Conservation (phyloP, 2,888 invertebrate species). For the Pollenia amentaria region DNA sequence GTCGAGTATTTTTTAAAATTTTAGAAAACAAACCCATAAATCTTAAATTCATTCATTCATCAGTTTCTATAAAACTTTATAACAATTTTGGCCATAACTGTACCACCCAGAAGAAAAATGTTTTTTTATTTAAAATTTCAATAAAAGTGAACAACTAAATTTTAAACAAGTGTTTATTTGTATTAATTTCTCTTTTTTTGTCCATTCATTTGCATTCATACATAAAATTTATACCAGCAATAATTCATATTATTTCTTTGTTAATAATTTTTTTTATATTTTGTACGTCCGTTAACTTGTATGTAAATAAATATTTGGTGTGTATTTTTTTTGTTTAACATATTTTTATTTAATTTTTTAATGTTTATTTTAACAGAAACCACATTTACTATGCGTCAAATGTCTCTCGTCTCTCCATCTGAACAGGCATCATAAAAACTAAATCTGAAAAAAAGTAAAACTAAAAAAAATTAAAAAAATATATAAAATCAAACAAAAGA, state of each 20-base stretch:
- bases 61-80: neutral
- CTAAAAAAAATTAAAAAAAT: neutral
- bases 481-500: conserved; percentile 13
- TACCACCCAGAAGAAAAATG: neutral
- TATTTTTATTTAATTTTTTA: conserved; percentile 50
- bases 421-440: conserved; percentile 77
- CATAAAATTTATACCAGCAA: neutral
- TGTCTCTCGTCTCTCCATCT: conserved; percentile 82
- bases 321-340: conserved; percentile 11
- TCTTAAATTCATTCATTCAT: conserved; percentile 24
- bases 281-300: conserved; percentile 14
- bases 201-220: neutral
- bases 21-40: neutral
- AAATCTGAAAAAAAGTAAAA: neutral
- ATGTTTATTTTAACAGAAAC: conserved; percentile 78
- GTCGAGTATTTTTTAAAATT: neutral
- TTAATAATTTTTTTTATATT: neutral
- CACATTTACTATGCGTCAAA: conserved; percentile 83
- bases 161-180: conserved; percentile 7
- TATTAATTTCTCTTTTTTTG: neutral
- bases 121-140: neutral
- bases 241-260: neutral
- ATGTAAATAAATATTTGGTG: conserved; percentile 12
- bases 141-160: conserved; percentile 12
- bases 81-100: neutral